A percentile compares a stretch with the other conserved stretches of the same genome.
Evolutionary conservation across 2,888 invertebrate genomes (phyloP).

Genomic region (Pristionchus maxplancki): DNA sequence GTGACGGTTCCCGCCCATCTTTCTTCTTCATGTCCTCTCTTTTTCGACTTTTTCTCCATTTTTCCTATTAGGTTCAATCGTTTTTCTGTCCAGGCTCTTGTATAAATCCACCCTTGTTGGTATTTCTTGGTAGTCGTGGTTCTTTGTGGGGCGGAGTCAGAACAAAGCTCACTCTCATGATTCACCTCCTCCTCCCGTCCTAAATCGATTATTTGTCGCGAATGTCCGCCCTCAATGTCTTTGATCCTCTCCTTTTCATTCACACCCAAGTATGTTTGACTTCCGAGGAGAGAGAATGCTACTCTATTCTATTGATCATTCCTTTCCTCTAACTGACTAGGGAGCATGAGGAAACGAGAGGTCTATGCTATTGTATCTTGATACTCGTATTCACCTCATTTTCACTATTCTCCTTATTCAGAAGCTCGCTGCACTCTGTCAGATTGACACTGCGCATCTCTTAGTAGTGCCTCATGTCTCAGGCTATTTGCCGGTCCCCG

Average conservation of each 20-base stretch:
- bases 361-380: too few relatives aligned
- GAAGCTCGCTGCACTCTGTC: neutral
- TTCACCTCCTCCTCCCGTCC: neutral
- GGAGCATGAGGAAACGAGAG: too few relatives aligned
- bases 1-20: neutral
- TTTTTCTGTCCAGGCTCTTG: too few relatives aligned
- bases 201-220: constrained; percentile 1
- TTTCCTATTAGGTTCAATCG: too few relatives aligned
- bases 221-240: neutral
- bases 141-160: neutral
- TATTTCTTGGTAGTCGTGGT: neutral
- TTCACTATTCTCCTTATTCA: neutral
- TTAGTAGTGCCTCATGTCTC: neutral
- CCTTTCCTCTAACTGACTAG: neutral
- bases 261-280: constrained; percentile 2
- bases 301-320: neutral
- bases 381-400: neutral
- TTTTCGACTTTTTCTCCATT: neutral
- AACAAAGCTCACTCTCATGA: neutral
- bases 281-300: neutral
- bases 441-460: constrained; percentile 19
- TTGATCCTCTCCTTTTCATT: neutral
- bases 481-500: neutral
- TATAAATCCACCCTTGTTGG: too few relatives aligned
- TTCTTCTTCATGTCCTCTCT: neutral